A percentile compares a stretch with the other conserved stretches of the same genome.
Evolutionary conservation across 2,797 vertebrate species (phyloP).

Genomic region (Rhinella marina): DNA sequence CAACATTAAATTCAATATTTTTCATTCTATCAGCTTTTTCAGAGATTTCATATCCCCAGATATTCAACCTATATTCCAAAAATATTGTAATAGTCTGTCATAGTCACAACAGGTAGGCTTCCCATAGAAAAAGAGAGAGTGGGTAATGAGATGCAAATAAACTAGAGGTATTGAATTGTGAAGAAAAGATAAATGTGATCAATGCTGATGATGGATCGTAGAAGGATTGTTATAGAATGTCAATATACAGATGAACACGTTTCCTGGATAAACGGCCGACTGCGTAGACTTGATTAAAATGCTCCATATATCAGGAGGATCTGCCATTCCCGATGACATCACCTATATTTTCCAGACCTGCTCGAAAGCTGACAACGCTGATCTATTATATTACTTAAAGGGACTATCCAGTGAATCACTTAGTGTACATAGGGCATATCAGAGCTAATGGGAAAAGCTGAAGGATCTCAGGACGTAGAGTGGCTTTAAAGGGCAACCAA

Average conservation of each 20-base stretch:
- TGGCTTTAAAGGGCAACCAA: neutral
- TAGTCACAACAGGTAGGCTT: neutral
- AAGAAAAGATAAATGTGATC: constrained; percentile 10
- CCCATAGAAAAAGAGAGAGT: neutral
- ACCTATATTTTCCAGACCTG: neutral
- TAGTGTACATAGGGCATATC: neutral
- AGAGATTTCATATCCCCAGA: constrained; percentile 14
- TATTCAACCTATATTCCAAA: constrained; percentile 19
- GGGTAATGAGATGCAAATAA: neutral
- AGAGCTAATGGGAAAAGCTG: neutral
- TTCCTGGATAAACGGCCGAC: neutral
- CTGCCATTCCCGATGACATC: neutral
- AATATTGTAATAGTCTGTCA: constrained; percentile 1
- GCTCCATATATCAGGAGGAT: neutral
- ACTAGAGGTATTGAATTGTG: neutral
- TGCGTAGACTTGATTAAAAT: neutral
- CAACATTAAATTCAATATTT: constrained; percentile 16
- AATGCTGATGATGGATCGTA: neutral
- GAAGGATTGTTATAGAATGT: neutral
- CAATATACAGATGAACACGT: constrained; percentile 4
- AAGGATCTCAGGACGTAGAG: neutral
- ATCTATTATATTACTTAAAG: neutral
- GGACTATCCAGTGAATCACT: neutral
- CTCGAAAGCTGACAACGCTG: neutral
- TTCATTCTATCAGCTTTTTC: constrained; percentile 20